Evolutionary conservation across 2,113 vertebrate genomes (phyloP).

Genomic region (Sminthopsis crassicaudata): DNA sequence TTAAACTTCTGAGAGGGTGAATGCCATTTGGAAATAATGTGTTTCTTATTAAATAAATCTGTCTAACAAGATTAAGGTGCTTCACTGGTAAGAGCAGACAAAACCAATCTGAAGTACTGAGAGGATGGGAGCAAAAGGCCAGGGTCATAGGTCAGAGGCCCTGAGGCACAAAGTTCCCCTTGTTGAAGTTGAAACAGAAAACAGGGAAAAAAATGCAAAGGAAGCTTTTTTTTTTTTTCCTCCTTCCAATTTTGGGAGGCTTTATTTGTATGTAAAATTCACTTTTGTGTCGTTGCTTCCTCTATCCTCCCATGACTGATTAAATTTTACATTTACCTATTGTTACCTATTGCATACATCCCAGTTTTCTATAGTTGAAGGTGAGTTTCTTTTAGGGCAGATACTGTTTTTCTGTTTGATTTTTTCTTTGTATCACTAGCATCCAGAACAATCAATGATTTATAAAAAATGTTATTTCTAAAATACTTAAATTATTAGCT

Average conservation of each 20-base stretch:
- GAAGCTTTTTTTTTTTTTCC: not conserved
- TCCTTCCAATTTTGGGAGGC: conserved; percentile 22
- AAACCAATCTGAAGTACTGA: conserved; percentile 61
- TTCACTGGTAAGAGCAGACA: conserved; percentile 72
- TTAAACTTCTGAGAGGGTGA: conserved; percentile 75
- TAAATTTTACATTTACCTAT: not conserved
- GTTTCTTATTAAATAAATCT: conserved; percentile 78
- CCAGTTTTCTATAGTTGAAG: not conserved
- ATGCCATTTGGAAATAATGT: conserved; percentile 73
- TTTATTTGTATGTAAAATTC: conserved; percentile 60
- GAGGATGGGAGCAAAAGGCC: conserved; percentile 57
- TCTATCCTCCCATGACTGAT: not conserved
- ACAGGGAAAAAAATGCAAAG: conserved; percentile 34
- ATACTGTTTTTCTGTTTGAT: too few relatives aligned
- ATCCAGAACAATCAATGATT: conserved; percentile 42
- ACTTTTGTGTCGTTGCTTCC: not conserved
- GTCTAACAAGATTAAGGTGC: conserved; percentile 76
- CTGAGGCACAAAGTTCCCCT: conserved; percentile 25
- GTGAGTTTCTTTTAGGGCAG: not conserved
- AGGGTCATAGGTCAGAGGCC: conserved; percentile 34
- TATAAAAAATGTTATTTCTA: conserved; percentile 36
- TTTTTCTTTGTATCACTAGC: conserved; percentile 34
- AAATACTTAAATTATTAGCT: not conserved
- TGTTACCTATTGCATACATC: not conserved
- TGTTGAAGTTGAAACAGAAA: conserved; percentile 32